A percentile compares a stretch with the other conserved stretches of the same genome.
Conservation (phyloP, 2,113 vertebrate genomes). For the Chionomys nivalis region DNA sequence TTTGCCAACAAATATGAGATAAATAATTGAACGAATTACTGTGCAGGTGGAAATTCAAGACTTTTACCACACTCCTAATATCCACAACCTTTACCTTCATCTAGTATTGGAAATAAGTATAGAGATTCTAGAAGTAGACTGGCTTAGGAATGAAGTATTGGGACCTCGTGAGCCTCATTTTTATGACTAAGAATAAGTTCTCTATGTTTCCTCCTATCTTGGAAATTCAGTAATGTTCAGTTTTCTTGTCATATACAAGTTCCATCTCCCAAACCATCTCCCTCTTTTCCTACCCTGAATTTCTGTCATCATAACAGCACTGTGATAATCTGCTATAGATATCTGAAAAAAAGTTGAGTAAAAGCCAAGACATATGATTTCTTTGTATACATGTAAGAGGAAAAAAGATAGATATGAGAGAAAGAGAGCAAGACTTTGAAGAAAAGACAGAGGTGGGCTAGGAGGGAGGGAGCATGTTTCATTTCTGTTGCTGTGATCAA, state of each 20-base stretch:
- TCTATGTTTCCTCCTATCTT: neutral
- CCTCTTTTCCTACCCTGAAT: neutral
- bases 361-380: neutral
- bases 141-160: slow-evolving; percentile 12
- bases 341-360: neutral
- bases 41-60: neutral
- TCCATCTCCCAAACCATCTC: slow-evolving; percentile 10
- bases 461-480: neutral
- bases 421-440: neutral
- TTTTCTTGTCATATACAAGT: slow-evolving; percentile 39
- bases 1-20: slow-evolving; percentile 40
- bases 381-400: neutral
- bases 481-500: neutral
- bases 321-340: neutral
- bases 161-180: neutral
- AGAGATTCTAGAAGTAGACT: slow-evolving; percentile 5
- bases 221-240: slow-evolving; percentile 26
- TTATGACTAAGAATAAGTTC: slow-evolving; percentile 13
- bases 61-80: neutral
- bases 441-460: neutral
- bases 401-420: neutral
- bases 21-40: slow-evolving; percentile 44
- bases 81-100: neutral
- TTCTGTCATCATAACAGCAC: neutral
- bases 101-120: slow-evolving; percentile 5